Base-by-base conservation (phyloP, 1,140 invertebrate species). In the Macrosteles quadrilineatus region DNA sequence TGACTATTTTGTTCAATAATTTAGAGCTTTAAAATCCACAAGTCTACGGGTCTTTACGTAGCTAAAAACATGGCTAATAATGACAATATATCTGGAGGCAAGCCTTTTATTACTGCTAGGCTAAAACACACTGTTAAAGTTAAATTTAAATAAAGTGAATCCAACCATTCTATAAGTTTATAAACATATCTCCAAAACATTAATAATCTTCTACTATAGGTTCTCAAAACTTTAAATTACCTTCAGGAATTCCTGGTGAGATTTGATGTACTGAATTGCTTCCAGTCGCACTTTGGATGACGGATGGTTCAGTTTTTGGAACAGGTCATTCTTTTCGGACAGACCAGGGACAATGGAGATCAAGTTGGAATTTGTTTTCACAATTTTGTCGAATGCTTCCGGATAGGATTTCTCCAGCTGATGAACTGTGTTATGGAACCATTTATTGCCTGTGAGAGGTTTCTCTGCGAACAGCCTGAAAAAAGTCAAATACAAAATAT, bases 221-320 rank as follows among this genome's bases (percentile, higher is more conserved):
- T n/a, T n/a, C n/a, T n/a, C n/a, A n/a, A n/a, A n/a, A n/a, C n/a
- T n/a, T n/a, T 36, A 14, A 40, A 29, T 59, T 31, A 66, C 43
- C 40, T 66, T 2, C 1, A 50, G 74, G 72, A 87, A 81, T 23
- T 85, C 81, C 45, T 78, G 74, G 73, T 87, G 83, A 62, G 79
- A 77, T 29, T 80, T 31, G 19, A 53, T 53, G 19, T 47, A 19
- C 72, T 85, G 82, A 0, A 92, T 81, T 0, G 88, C 90, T 71
- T 85, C 77, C 1, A 86, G 78, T 72, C 91, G 80, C 55, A 88
- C 82, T 64, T 85, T 78, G 0, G 87, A 73, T 76, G 84, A 87
- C 4, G 84, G 79, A 76, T 91, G 88, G 73, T 88, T 88, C 1
- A 92, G 77, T 59, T 87, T 88, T 75, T 89, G 84, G 69, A 91